Base-by-base conservation (phyloP, 2,113 vertebrate genomes). In the Pomatostomus ruficeps region DNA sequence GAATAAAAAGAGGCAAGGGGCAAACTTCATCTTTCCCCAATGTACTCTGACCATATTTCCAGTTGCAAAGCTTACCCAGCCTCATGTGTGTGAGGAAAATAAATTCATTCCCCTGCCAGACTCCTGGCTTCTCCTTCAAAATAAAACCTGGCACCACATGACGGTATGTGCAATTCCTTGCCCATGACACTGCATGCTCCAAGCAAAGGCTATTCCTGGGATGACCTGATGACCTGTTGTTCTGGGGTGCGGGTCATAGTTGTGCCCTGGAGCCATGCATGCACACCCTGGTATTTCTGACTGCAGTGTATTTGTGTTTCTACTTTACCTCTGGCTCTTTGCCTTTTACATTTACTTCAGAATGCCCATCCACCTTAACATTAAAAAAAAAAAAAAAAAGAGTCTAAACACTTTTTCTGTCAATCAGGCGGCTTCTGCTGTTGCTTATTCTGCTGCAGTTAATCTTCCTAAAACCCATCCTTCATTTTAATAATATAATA, bases 271-370 rank as follows among this genome's bases (percentile, higher is more conserved):
- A 94, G 93, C 63, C 49, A 85, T 1, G 19, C 76, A 80, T 1
- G 2, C 45, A 89, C 67, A 71, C 81, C 87, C 73, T 94, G 75
- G 55, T 89, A 85, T 93, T 97, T 97, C 73, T 93, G 89, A 77
- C 59, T 92, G 70, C 71, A 72, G 22, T 33, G 51, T 85, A 33
- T 90, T 95, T 96, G 70, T 91, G 73, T 85, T 92, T 85, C 62
- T 94, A 10, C 70, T 95, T 96, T 91, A 51, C 94, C 91, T 91
- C 87, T 87, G 89, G 94, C 91, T 91, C 70, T 74, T 65, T 91
- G 71, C 84, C 91, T 96, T 97, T 94, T 90, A 25, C 79, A 61
- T 94, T 95, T 89, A 80, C 77, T 93, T 91, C 77, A 96, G 54
- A 51, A n/a, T 82, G 68, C 76, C 65, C 71, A 55, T 89, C 89